Evolutionary conservation across 2,888 invertebrate species (phyloP).

Genomic region (Conomelus anceps): DNA sequence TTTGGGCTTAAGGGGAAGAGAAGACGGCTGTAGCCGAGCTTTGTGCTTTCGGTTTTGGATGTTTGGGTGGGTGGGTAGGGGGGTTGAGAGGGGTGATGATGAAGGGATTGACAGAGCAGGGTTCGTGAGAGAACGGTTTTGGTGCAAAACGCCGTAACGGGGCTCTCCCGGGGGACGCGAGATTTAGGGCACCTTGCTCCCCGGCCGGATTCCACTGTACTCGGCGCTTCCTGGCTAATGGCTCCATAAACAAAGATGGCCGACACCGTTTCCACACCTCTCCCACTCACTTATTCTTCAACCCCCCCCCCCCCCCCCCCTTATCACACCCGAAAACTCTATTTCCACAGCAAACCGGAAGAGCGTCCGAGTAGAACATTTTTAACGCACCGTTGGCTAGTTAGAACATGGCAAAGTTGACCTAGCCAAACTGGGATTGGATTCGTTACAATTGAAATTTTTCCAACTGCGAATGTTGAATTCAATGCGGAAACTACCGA

Average conservation of each 20-base stretch:
- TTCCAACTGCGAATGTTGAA: background rate
- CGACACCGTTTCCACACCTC: background rate
- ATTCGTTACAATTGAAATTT: background rate
- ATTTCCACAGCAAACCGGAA: background rate
- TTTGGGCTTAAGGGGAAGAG: background rate
- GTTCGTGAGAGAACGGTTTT: conserved; percentile 3
- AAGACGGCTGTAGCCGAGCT: background rate
- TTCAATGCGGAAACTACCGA: background rate
- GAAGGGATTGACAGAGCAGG: too few species aligned
- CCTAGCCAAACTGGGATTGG: background rate
- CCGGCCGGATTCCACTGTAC: background rate
- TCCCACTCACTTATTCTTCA: background rate
- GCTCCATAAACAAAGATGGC: conserved; percentile 14
- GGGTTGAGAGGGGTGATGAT: too few species aligned
- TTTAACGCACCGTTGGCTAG: conserved; percentile 1
- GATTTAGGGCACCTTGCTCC: conserved; percentile 13
- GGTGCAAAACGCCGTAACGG: conserved; percentile 8
- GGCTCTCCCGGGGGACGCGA: conserved; percentile 7
- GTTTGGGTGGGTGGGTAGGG: background rate
- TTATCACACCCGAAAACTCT: background rate
- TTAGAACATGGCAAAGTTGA: background rate
- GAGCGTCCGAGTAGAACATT: conserved; percentile 1
- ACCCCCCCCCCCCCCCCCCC: background rate
- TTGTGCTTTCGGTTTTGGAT: background rate
- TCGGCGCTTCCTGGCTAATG: conserved; percentile 4